Conservation (phyloP, 2,888 invertebrate genomes). For the Heliconius ethilla region DNA sequence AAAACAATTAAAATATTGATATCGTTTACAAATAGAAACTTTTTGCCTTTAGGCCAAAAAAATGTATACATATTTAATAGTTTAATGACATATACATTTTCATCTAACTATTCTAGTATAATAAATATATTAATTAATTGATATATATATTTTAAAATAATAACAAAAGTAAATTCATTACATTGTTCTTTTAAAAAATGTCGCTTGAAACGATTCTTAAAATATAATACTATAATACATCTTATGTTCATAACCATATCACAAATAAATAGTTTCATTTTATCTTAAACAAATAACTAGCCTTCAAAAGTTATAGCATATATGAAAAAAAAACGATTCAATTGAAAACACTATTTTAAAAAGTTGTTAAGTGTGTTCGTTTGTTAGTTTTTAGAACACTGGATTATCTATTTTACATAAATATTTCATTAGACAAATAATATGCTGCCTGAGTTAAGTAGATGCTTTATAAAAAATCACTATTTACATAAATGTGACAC, state of each 20-base stretch:
- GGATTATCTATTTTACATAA: neutral
- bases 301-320: neutral
- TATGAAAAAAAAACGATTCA: neutral
- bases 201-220: neutral
- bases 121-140: neutral
- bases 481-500: no score
- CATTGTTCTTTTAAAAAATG: slow-evolving; percentile 12
- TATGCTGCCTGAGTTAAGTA: neutral
- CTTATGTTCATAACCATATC: slow-evolving; percentile 9
- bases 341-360: neutral
- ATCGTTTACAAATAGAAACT: neutral
- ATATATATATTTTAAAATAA: slow-evolving; percentile 2
- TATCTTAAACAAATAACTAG: neutral
- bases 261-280: slow-evolving; percentile 18
- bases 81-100: neutral
- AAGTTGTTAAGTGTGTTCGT: neutral
- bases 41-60: slow-evolving; percentile 4
- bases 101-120: neutral
- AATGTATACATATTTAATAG: neutral
- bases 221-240: slow-evolving; percentile 17
- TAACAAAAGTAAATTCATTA: slow-evolving; percentile 2
- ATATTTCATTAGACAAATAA: neutral
- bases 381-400: neutral
- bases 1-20: neutral
- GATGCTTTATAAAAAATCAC: no score